A percentile compares a stretch with the other conserved stretches of the same genome.
These are phyloP conservation scores for Sebastes minor DNA, from an alignment of 2,797 vertebrate species.

Conservation along the genomic window DNA sequence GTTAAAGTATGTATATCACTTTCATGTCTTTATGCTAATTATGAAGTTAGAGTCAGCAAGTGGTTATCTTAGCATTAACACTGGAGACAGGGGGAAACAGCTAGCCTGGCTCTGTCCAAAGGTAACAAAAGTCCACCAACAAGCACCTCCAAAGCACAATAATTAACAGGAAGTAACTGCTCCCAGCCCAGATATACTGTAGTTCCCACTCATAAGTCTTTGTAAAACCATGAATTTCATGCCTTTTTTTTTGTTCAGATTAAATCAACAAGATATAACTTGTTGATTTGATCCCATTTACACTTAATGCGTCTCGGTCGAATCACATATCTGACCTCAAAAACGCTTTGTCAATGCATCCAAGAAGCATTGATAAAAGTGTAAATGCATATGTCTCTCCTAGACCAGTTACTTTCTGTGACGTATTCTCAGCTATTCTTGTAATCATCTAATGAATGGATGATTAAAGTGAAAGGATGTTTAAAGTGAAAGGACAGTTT, in stretches of 20 bases:
- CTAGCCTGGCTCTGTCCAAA: neutral
- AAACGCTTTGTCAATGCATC: no score
- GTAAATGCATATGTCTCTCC: no score
- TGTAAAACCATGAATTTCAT: neutral
- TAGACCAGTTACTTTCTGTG: neutral
- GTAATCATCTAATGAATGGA: neutral
- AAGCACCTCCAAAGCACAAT: neutral
- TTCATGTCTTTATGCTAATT: neutral
- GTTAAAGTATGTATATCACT: neutral
- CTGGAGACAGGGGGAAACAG: no score
- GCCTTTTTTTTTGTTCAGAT: neutral
- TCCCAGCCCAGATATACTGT: neutral
- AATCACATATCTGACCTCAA: no score
- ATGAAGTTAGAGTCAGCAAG: neutral
- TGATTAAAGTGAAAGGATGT: neutral
- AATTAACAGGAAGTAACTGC: neutral
- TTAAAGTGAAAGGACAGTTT: neutral
- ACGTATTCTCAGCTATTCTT: neutral
- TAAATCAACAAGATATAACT: neutral
- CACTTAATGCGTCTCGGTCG: no score
- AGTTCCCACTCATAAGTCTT: neutral
- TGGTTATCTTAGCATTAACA: fast-evolving
- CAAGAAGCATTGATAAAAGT: no score
- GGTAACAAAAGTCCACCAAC: neutral
- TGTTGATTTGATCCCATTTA: no score